Evolutionary conservation across 2,797 vertebrate species (phyloP).

Genomic region (Ara ararauna): DNA sequence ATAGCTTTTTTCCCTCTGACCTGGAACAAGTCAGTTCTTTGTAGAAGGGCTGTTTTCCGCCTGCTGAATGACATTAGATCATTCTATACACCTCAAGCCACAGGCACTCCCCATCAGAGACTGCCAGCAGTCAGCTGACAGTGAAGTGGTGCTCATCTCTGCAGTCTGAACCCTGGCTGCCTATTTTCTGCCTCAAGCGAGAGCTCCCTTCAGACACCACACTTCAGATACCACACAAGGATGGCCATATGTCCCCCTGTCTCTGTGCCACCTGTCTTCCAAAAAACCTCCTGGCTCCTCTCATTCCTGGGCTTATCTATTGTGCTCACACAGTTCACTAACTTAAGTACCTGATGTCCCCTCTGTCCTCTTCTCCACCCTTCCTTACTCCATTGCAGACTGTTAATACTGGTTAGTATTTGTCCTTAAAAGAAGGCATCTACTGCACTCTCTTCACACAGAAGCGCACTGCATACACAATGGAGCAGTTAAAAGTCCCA

Average conservation of each 20-base stretch:
- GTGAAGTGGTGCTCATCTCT: not conserved
- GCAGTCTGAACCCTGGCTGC: not conserved
- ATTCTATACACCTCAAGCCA: not conserved
- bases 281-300: not conserved
- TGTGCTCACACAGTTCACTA: not conserved
- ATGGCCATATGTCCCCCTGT: not conserved
- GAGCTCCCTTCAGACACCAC: not conserved
- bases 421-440: not conserved
- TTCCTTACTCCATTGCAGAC: not conserved
- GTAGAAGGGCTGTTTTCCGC: not conserved
- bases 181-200: accelerated
- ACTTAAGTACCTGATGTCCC: not conserved
- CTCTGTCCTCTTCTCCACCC: not conserved
- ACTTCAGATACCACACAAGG: not conserved
- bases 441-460: not conserved
- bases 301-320: not conserved
- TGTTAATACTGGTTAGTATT: not conserved
- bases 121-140: not conserved
- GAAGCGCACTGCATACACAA: not conserved
- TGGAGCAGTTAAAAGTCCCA: not conserved
- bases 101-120: not conserved
- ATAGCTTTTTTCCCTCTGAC: not conserved
- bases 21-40: not conserved
- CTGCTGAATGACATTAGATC: not conserved
- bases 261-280: not conserved